Evolutionary conservation across 2,888 invertebrate genomes (phyloP).

Genomic region (Erebia epiphron): DNA sequence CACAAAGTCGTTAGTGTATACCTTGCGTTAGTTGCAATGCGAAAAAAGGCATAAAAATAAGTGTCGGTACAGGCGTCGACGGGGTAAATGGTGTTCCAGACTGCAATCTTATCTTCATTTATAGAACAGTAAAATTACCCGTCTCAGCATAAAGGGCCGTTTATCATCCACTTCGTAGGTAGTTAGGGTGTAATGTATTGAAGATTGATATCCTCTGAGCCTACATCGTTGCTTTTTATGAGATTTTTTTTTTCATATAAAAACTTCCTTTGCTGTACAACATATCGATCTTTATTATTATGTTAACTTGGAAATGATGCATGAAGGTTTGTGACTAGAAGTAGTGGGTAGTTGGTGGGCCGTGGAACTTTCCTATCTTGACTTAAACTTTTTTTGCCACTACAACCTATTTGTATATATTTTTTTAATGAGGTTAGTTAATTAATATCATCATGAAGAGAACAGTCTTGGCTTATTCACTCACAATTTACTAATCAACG

Average conservation of each 20-base stretch:
- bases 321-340: background rate
- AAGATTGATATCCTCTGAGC: constrained; percentile 63
- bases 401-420: too few species aligned
- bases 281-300: constrained; percentile 17
- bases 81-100: constrained; percentile 61
- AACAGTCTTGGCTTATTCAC: too few species aligned
- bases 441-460: too few species aligned
- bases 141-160: constrained; percentile 69
- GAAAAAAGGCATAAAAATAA: constrained; percentile 57
- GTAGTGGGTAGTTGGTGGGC: background rate
- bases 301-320: constrained; percentile 13
- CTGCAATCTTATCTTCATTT: constrained; percentile 76
- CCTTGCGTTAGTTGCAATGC: constrained; percentile 48
- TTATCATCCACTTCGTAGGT: constrained; percentile 70
- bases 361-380: too few species aligned
- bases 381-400: too few species aligned
- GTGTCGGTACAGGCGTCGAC: constrained; percentile 54
- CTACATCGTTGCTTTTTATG: constrained; percentile 48
- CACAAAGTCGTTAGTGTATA: constrained; percentile 6
- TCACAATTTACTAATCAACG: too few species aligned
- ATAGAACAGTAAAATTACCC: constrained; percentile 75
- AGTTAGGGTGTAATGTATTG: constrained; percentile 66
- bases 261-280: constrained; percentile 25
- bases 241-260: constrained; percentile 45
- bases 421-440: too few species aligned